A percentile compares a stretch with the other conserved stretches of the same genome.
Conservation (phyloP, 2,888 invertebrate species). For the Marasmarcha lunaedactyla region DNA sequence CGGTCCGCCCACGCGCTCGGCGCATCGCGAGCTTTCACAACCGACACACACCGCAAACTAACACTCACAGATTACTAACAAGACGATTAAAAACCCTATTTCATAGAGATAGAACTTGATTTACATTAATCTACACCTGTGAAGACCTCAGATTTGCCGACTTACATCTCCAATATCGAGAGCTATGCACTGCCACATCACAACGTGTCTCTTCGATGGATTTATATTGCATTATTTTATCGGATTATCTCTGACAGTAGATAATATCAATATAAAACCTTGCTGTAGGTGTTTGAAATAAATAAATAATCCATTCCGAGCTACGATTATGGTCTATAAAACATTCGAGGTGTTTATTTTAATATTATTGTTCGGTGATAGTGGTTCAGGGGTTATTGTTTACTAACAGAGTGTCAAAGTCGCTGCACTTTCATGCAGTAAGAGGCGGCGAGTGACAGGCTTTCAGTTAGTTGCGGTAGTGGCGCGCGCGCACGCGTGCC, state of each 20-base stretch:
- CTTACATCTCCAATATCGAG: conserved; percentile 1
- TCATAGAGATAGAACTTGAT: not conserved
- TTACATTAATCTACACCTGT: too few species aligned
- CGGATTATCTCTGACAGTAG: conserved; percentile 11
- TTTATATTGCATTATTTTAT: conserved; percentile 19
- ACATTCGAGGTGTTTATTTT: not conserved
- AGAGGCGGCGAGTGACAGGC: conserved; percentile 53
- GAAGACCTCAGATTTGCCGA: not conserved
- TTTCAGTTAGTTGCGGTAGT: conserved; percentile 54
- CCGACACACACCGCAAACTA: conserved; percentile 22
- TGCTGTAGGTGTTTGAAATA: not conserved
- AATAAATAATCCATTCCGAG: not conserved
- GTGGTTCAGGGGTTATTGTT: conserved; percentile 11
- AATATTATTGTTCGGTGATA: not conserved
- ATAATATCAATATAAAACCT: conserved; percentile 4
- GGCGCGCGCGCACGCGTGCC: conserved; percentile 61
- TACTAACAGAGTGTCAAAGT: conserved; percentile 11
- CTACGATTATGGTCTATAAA: not conserved
- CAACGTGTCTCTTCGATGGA: conserved; percentile 14
- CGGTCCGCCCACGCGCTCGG: conserved; percentile 55
- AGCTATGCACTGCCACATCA: conserved; percentile 18
- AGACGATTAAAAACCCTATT: not conserved
- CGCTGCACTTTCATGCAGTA: conserved; percentile 30
- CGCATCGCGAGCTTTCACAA: conserved; percentile 58
- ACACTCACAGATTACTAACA: not conserved